Percentiles rank a stretch among this genome's conserved stretches.
phyloP scores from a whole-genome alignment of 2,113 vertebrate genomes.

The Chaetorhynchus papuensis region DNA sequence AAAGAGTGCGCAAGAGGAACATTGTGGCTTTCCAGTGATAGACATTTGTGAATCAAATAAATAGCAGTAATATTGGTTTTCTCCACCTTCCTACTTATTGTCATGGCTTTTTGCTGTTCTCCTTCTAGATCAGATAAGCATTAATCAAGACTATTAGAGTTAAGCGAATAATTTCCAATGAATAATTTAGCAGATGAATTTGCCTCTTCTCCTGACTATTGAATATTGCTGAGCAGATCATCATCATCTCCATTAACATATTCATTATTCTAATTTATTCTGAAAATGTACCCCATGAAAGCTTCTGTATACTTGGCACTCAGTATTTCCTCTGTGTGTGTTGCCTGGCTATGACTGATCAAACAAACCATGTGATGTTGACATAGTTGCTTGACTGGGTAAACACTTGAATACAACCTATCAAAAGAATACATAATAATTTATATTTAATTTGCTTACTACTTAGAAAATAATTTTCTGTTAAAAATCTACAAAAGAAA shows the following conservation, averaged over 20 bases:
- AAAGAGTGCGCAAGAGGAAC: neutral
- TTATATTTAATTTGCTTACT: neutral
- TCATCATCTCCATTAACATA: neutral
- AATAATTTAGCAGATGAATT: constrained; percentile 30
- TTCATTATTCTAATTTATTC: constrained; percentile 38
- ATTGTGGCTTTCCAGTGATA: neutral
- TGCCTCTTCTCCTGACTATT: neutral
- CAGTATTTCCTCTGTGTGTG: neutral
- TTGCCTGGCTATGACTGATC: neutral
- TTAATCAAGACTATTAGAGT: constrained; percentile 8
- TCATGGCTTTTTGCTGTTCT: neutral
- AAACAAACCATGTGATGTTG: neutral
- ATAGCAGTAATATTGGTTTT: neutral
- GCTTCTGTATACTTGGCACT: neutral
- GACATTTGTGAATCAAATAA: neutral
- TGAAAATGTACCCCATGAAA: neutral
- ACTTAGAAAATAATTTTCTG: neutral
- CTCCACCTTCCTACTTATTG: neutral
- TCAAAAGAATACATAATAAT: neutral
- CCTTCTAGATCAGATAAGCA: neutral
- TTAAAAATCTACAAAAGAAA: neutral
- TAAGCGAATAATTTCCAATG: constrained; percentile 12
- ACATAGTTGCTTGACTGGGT: neutral
- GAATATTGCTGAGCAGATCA: neutral
- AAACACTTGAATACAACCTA: neutral